Conservation (phyloP, 1,140 invertebrate species). For the Aphelenchoides fujianensis region DNA sequence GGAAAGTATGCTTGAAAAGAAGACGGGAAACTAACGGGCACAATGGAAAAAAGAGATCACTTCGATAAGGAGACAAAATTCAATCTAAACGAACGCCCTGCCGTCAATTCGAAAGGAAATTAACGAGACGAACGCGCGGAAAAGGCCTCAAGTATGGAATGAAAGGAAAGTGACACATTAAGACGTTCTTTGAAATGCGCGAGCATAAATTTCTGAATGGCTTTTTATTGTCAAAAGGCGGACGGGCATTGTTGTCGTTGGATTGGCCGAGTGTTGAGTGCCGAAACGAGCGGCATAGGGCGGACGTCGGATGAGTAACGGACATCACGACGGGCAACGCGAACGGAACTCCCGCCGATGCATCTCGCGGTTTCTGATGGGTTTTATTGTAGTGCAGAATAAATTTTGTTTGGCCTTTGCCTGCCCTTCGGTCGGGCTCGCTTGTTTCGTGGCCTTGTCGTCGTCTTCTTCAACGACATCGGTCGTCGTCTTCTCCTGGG, state of each 20-base stretch:
- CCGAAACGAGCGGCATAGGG: background rate
- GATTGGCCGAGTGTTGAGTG: no score
- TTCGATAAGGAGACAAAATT: background rate
- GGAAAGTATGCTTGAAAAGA: background rate
- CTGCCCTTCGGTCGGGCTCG: no score
- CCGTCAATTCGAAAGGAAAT: no score
- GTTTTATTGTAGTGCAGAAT: constrained; percentile 1
- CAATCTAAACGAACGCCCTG: background rate
- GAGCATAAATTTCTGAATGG: background rate
- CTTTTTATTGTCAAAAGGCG: background rate
- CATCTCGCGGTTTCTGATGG: background rate
- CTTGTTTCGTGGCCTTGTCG: no score
- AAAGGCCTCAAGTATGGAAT: background rate
- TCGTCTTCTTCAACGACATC: no score
- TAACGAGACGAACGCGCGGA: no score
- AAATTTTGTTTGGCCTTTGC: background rate
- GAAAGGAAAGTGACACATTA: background rate
- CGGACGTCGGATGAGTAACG: background rate
- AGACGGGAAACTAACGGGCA: background rate
- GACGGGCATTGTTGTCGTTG: no score
- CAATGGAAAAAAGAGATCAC: background rate
- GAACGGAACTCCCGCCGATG: background rate
- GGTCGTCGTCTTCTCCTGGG: background rate
- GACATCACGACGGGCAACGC: background rate
- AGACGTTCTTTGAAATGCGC: background rate